Base-by-base conservation (phyloP, 1,140 invertebrate genomes). In the Dendrolimus punctatus region DNA sequence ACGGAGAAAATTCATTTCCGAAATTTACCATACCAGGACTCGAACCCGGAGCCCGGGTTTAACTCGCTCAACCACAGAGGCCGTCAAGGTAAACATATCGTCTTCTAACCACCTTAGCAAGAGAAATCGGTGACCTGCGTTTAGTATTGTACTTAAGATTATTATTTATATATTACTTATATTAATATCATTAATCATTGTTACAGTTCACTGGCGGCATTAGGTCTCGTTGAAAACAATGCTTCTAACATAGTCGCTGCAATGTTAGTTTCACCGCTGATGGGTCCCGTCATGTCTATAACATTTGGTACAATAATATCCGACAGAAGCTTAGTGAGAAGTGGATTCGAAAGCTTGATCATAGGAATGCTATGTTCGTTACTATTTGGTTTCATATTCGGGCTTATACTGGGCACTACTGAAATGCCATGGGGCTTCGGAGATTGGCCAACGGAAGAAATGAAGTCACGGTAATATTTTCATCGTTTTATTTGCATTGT, bases 191-290 rank as follows among this genome's bases (percentile, higher is more conserved):
- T 23, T 23, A 49, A 9, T 51, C 39, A 44, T 40, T 58, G 9
- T 58, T 62, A 38, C 68, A 90, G 89, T 71, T 90, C 88, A 5
- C 68, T 90, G 45, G 89, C 90, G 36, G 90, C 89, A 6, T 71
- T 91, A 8, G 90, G 90, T n/a, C 65, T 91, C 23, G 88, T 91
- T 0, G 90, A 91, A 75, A 91, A 91, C 65, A 91, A 90, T 62
- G 91, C 94, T 3, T 93, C 95, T 2, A 92, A 95, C 68, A 91
- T 96, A 51, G 94, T 95, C 37, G 95, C 95, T 9, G 94, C 93
- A 46, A 96, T 96, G 95, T 83, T 96, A 57, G 93, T 96, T 3
- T 96, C 95, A 2, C 95, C 95, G 0, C 87, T 96, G 4, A 96
- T 96, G 95, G 94, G 94, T 42, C 95, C 95, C 0, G 94, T 96